phyloP scores from a whole-genome alignment of 2,797 vertebrate genomes.

The Melanogrammus aeglefinus region DNA sequence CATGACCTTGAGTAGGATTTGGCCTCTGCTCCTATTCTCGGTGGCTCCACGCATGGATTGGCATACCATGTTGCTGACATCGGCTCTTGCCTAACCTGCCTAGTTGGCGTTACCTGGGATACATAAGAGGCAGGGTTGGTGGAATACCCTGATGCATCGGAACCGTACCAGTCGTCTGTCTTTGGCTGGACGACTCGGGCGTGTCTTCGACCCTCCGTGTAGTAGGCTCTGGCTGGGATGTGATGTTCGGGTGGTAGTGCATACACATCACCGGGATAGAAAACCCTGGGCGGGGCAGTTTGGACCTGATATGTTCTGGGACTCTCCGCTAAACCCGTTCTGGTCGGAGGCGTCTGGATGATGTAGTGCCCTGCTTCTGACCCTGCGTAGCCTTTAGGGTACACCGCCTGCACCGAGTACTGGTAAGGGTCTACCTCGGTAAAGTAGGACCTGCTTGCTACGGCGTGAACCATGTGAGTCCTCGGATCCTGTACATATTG shows the following conservation, averaged over 20 bases:
- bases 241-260: constrained; percentile 78
- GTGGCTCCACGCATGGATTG: constrained; percentile 79
- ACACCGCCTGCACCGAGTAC: constrained; percentile 67
- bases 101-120: constrained; percentile 78
- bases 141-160: constrained; percentile 78
- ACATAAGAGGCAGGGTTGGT: constrained; percentile 74
- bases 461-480: constrained; percentile 72
- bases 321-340: constrained; percentile 82
- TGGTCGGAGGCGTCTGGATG: constrained; percentile 84
- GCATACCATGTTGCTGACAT: constrained; percentile 83
- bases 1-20: constrained; percentile 93
- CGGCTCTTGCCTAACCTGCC: constrained; percentile 68
- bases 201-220: constrained; percentile 81
- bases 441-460: constrained; percentile 74
- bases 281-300: constrained; percentile 75
- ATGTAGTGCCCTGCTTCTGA: constrained; percentile 83
- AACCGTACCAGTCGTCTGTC: constrained; percentile 84
- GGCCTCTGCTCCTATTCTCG: constrained; percentile 79
- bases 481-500: constrained; percentile 79
- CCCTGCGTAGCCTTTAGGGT: constrained; percentile 72
- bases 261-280: constrained; percentile 77
- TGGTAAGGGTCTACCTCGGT: constrained; percentile 75
- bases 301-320: constrained; percentile 80
- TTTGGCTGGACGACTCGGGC: constrained; percentile 79
- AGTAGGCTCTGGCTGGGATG: constrained; percentile 79